phyloP scores from a whole-genome alignment of 2,888 invertebrate genomes.

The Nasonia oneida region DNA sequence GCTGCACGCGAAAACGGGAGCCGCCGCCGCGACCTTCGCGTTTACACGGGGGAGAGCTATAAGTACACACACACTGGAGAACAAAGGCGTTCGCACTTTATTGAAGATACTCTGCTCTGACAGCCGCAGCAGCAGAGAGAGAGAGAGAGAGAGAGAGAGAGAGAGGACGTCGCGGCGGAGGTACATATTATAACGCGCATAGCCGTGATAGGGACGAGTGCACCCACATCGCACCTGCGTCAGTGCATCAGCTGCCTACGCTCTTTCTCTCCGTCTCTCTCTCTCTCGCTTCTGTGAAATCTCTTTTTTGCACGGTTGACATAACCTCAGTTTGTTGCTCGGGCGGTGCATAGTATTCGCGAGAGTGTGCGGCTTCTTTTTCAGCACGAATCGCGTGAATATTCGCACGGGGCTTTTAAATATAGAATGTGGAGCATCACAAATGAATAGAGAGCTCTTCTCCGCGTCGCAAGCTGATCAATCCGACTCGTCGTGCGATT shows the following conservation, averaged over 20 bases:
- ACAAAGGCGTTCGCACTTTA: not conserved
- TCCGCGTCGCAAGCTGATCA: not conserved
- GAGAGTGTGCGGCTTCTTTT: not conserved
- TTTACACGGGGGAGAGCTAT: not conserved
- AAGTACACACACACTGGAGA: not conserved
- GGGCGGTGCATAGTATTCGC: no score
- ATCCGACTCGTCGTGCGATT: not conserved
- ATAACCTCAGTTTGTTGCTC: not conserved
- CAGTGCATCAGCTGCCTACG: not conserved
- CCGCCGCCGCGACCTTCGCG: not conserved
- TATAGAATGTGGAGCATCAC: not conserved
- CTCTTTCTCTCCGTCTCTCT: no score
- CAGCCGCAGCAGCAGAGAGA: no score
- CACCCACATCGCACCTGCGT: not conserved
- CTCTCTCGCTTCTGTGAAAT: not conserved
- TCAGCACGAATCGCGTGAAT: not conserved
- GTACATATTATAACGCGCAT: no score
- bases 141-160: no score
- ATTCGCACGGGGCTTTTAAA: not conserved
- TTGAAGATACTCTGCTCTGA: no score
- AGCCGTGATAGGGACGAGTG: not conserved
- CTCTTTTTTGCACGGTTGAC: not conserved
- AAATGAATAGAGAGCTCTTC: not conserved
- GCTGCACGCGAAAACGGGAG: not conserved
- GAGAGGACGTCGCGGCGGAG: no score